Base-by-base conservation (phyloP, 2,113 vertebrate genomes). In the Amblyopsis rosae region DNA sequence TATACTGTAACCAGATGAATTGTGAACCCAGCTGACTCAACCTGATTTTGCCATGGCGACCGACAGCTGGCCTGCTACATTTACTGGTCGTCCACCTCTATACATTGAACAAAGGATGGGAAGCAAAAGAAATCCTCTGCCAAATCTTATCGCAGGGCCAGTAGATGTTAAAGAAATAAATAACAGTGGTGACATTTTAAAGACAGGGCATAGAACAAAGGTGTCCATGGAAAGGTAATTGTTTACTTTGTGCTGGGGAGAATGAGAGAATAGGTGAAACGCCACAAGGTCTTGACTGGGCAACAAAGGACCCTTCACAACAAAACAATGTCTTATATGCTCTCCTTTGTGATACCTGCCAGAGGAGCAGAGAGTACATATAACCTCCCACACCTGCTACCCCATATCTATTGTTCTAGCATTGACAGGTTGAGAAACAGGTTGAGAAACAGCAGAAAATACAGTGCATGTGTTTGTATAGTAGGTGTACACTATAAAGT, bases 1-100 rank as follows among this genome's bases (percentile, higher is more conserved):
- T 77, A 78, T 54, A 46, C 46, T 67, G 67, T 69, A 81, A 62
- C 75, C 70, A 54, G 55, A 76, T 80, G 60, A 83, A 85, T 61
- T 72, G 80, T 70, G 70, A 83, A 75, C 68, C 63, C 72, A 81
- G 63, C 69, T 75, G 74, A 60, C 63, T 71, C 62, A 76, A 86
- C 61, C 67, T 59, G 60, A 78, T 85, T 86, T 69, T 59, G 64
- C 49, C 68, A 72, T 73, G 46, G 54, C 4, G 11, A 10, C 48
- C 19, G 76, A 73, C 82, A 84, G 70, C 77, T 83, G 80, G 54
- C 67, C 78, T 72, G 58, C 68, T 60, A 46, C 15, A 1, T 64
- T 61, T 12, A 46, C 41, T 70, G 17, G 32, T 35, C 51, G 13
- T 53, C 62, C 47, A 51, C 54, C 61, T 32, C 48, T 45, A 64